Evolutionary conservation across 2,888 invertebrate species (phyloP).

Genomic region (Mylabris sibirica): DNA sequence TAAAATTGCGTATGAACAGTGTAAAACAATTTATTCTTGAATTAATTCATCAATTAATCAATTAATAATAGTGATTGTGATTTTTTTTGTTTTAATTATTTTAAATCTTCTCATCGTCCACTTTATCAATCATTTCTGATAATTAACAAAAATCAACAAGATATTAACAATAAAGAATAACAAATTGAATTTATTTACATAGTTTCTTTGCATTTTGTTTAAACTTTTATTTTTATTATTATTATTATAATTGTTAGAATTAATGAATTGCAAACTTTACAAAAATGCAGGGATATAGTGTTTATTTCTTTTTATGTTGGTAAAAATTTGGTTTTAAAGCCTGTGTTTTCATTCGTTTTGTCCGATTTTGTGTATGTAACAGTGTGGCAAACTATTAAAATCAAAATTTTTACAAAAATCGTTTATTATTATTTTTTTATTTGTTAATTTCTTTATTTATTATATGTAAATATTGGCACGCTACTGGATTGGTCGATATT

Average conservation of each 20-base stretch:
- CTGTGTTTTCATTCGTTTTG: background rate
- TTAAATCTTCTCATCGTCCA: background rate
- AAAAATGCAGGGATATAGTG: background rate
- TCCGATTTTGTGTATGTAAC: background rate
- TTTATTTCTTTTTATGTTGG: background rate
- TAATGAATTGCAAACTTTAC: conserved; percentile 2
- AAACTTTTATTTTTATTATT: background rate
- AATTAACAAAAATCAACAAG: conserved; percentile 8
- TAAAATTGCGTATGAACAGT: conserved; percentile 58
- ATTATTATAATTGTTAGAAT: background rate
- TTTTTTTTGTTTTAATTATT: conserved; percentile 40
- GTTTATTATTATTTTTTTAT: conserved; percentile 11
- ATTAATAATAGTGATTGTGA: conserved; percentile 49
- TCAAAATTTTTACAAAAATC: conserved; percentile 17
- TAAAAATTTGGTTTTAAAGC: background rate
- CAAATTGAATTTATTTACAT: conserved; percentile 16
- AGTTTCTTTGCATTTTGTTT: background rate
- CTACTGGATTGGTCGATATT: conserved; percentile 34
- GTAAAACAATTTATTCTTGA: conserved; percentile 51
- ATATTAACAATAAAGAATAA: conserved; percentile 12
- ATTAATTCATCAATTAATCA: conserved; percentile 40
- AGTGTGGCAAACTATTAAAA: conserved; percentile 17
- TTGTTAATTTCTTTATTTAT: conserved; percentile 15
- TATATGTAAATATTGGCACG: conserved; percentile 33
- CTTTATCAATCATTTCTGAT: conserved; percentile 9